A percentile compares a stretch with the other conserved stretches of the same genome.
phyloP scores from a whole-genome alignment of 2,888 invertebrate genomes.

The Drosophila neotestacea region DNA sequence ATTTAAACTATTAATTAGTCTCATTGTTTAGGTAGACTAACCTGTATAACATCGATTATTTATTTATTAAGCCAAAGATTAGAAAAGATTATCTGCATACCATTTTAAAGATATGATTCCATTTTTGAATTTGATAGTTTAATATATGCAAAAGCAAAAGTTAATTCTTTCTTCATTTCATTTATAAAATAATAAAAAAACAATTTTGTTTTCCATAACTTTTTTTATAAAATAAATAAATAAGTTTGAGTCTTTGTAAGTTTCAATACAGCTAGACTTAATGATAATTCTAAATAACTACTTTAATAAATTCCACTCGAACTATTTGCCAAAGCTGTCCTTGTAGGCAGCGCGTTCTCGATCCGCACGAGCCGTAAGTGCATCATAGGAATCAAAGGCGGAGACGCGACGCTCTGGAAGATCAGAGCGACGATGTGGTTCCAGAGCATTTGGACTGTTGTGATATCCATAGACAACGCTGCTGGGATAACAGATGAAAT shows the following conservation, averaged over 20 bases:
- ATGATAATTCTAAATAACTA: constrained; percentile 16
- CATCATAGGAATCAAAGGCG: constrained; percentile 50
- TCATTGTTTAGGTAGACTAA: too few species aligned
- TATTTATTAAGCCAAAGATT: too few species aligned
- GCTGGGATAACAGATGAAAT: constrained; percentile 69
- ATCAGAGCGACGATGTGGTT: constrained; percentile 55
- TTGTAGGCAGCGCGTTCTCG: constrained; percentile 55
- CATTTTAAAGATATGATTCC: too few species aligned
- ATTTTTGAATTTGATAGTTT: neutral
- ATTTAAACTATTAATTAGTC: too few species aligned
- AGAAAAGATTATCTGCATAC: too few species aligned
- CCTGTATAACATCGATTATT: too few species aligned
- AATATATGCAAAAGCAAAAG: too few species aligned
- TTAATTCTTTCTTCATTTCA: too few species aligned
- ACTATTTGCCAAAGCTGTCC: constrained; percentile 65
- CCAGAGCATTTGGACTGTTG: constrained; percentile 14
- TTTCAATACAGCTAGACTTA: constrained; percentile 43
- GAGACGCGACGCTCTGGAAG: constrained; percentile 4
- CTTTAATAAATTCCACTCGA: neutral
- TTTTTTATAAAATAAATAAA: constrained; percentile 53
- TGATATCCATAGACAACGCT: constrained; percentile 61
- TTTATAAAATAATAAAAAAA: too few species aligned
- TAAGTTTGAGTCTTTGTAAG: constrained; percentile 28
- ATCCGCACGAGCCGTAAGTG: constrained; percentile 55
- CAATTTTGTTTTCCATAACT: neutral